These are phyloP conservation scores for Tetramorium alpestre DNA, from an alignment of 1,140 invertebrate species.

Conservation along the genomic window DNA sequence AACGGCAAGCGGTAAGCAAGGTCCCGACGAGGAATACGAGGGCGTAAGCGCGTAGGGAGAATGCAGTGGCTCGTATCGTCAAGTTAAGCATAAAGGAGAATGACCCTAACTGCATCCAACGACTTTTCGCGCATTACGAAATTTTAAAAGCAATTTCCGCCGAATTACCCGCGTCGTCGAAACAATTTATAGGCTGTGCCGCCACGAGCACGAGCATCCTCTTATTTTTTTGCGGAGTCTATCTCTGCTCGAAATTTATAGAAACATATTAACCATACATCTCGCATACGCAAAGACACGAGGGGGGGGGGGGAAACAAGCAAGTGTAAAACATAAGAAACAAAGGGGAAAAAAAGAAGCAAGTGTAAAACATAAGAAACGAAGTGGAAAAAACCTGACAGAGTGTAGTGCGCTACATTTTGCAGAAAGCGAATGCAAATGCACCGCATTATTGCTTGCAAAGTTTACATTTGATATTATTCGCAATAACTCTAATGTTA, in stretches of 20 bases:
- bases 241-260: conserved; percentile 19
- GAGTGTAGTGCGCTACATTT: not conserved
- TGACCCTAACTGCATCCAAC: conserved; percentile 56
- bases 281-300: not conserved
- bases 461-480: not conserved
- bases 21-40: conserved; percentile 37
- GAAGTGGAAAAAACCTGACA: not conserved
- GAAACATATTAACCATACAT: conserved; percentile 3
- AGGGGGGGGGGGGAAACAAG: not conserved
- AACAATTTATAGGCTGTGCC: conserved; percentile 21
- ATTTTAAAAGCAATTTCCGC: conserved; percentile 56
- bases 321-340: not conserved
- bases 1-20: conserved; percentile 50
- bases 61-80: conserved; percentile 67
- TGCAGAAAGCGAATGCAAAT: not conserved
- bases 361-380: not conserved
- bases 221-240: not conserved
- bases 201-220: not conserved
- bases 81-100: conserved; percentile 69
- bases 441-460: not conserved
- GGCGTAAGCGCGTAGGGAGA: conserved; percentile 24
- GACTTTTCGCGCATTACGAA: conserved; percentile 62
- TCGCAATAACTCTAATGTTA: conserved; percentile 19
- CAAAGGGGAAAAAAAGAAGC: not conserved
- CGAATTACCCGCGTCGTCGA: conserved; percentile 20